Base-by-base conservation (phyloP, 2,797 vertebrate species). In the Danio aesculapii region DNA sequence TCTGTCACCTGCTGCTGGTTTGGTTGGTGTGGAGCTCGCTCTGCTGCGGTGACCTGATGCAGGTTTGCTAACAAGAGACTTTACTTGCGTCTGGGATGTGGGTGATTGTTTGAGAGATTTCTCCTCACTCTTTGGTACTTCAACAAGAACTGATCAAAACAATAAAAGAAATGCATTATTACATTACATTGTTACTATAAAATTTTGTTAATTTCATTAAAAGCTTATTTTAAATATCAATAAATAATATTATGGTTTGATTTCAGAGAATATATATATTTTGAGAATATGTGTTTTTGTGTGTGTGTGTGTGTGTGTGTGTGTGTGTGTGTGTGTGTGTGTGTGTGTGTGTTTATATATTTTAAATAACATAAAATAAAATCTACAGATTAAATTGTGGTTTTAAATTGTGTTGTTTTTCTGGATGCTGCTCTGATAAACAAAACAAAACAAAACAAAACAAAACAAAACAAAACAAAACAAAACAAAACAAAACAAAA, bases 91-190 rank as follows among this genome's bases (percentile, higher is more conserved):
- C 73, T 84, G 91, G 81, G 66, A 86, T 47, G 84, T 73, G n/a
- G 81, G 81, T 0, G 83, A n/a, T 41, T 79, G 69, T 81, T 82
- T 89, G 72, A 81, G 84, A 77, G 84, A 75, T 14, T 52, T 83
- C 61, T 91, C 91, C 1, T 92, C 90, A 14, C 83, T 41, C 68
- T 81, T 87, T 30, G 19, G 44, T 4, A 70, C 85, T 7, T 76
- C 55, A 71, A 69, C 57, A 72, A 47, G 57, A 70, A 75, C 86
- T 87, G 66, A 55, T 46, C 6, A 77, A 47, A 30, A 30, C 1
- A 30, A 58, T 13, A 79, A 46, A 75, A 57, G 46, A 57, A 4
- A n/a, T 16, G 46, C 44, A 67, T 50, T 67, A 67, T 43, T 19
- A 55, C 58, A 57, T n/a, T 46, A 41, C 30, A 61, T 30, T 30